Percentiles rank a stretch among this genome's conserved stretches.
Conservation (phyloP, 2,888 invertebrate genomes). For the Syritta pipiens region DNA sequence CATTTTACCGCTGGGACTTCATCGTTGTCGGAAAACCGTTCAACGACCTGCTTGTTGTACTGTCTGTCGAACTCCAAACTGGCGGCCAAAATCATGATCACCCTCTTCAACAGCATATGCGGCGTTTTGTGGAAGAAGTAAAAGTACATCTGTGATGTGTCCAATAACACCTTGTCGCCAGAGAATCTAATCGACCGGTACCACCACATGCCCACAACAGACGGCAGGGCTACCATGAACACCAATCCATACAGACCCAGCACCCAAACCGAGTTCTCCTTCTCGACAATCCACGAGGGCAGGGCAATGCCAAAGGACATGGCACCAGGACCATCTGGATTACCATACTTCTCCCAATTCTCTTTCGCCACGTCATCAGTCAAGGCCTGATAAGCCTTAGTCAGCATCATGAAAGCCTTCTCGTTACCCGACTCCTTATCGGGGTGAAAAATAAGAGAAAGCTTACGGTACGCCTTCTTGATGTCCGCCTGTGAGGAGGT, state of each 20-base stretch:
- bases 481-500: slow-evolving; percentile 93
- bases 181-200: slow-evolving; percentile 98
- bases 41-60: slow-evolving; percentile 95
- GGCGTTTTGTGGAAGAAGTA: slow-evolving; percentile 98
- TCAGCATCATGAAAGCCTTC: slow-evolving; percentile 97
- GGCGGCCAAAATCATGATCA: slow-evolving; percentile 97
- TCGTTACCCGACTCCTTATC: slow-evolving; percentile 98
- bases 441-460: slow-evolving; percentile 96
- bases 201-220: slow-evolving; percentile 98
- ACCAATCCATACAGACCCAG: slow-evolving; percentile 96
- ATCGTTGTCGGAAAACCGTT: slow-evolving; percentile 94
- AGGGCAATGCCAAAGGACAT: slow-evolving; percentile 99
- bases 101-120: slow-evolving; percentile 95
- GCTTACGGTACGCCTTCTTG: slow-evolving; percentile 96
- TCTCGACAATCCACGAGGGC: slow-evolving; percentile 99
- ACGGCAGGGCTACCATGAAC: slow-evolving; percentile 98
- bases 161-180: slow-evolving; percentile 96
- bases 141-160: slow-evolving; percentile 98
- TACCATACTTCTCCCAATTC: slow-evolving; percentile 99
- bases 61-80: slow-evolving; percentile 97
- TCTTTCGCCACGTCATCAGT: slow-evolving; percentile 98
- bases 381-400: slow-evolving; percentile 94
- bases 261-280: slow-evolving; percentile 99
- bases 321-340: slow-evolving; percentile 99
- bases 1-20: slow-evolving; percentile 92